Evolutionary conservation across 2,888 invertebrate species (phyloP).

Genomic region (Temnothorax unifasciatus): DNA sequence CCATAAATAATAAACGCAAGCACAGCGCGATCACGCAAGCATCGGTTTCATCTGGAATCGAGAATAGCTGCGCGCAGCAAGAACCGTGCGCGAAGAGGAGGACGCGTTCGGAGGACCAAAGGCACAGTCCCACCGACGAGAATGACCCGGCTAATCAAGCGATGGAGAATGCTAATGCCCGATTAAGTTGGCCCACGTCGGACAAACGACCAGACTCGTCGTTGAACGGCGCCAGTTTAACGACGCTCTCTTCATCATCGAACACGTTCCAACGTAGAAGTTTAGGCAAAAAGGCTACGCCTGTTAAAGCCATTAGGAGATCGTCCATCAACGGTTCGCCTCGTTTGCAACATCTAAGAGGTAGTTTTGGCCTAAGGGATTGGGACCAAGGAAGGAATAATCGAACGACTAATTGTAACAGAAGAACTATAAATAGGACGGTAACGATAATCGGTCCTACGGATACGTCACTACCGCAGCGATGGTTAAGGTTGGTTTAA

Average conservation of each 20-base stretch:
- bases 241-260: constrained; percentile 77
- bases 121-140: constrained; percentile 83
- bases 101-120: constrained; percentile 82
- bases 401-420: constrained; percentile 66
- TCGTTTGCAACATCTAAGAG: constrained; percentile 80
- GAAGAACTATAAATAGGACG: constrained; percentile 73
- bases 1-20: constrained; percentile 73
- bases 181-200: constrained; percentile 76
- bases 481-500: constrained; percentile 81
- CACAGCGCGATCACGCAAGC: constrained; percentile 79
- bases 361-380: constrained; percentile 80
- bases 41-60: constrained; percentile 44
- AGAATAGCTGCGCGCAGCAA: constrained; percentile 61
- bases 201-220: constrained; percentile 64
- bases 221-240: constrained; percentile 57
- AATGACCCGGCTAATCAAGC: constrained; percentile 84
- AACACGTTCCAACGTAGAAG: constrained; percentile 83
- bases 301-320: constrained; percentile 82
- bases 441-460: constrained; percentile 70
- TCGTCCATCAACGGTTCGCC: constrained; percentile 82
- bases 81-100: constrained; percentile 80
- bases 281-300: constrained; percentile 83
- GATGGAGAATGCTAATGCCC: constrained; percentile 69
- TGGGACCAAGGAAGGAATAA: constrained; percentile 81
- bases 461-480: constrained; percentile 78